A percentile compares a stretch with the other conserved stretches of the same genome.
phyloP scores from a whole-genome alignment of 2,888 invertebrate genomes.

The Resseliella maxima region DNA sequence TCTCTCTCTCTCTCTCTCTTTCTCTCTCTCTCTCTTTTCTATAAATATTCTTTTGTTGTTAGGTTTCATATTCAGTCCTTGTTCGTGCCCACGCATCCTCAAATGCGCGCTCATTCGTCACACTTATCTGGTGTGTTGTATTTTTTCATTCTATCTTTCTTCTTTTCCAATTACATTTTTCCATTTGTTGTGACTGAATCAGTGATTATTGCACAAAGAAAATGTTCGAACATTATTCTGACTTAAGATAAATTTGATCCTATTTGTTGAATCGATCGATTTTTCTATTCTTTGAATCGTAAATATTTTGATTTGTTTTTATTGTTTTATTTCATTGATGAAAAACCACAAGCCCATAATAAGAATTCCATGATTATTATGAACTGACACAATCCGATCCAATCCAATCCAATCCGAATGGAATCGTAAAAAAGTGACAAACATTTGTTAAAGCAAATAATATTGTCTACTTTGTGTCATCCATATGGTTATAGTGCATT shows the following conservation, averaged over 20 bases:
- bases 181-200: background rate
- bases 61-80: constrained; percentile 28
- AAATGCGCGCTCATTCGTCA: background rate
- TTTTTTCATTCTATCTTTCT: background rate
- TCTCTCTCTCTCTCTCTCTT: background rate
- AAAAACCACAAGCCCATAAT: background rate
- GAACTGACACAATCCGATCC: background rate
- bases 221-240: background rate
- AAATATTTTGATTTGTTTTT: background rate
- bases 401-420: background rate
- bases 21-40: no score
- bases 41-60: no score
- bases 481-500: background rate
- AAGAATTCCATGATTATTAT: background rate
- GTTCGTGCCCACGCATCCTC: constrained; percentile 6
- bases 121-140: background rate
- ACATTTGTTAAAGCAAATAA: background rate
- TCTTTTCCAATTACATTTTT: background rate
- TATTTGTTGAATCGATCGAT: constrained; percentile 1
- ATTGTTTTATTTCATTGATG: background rate
- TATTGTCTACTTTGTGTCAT: background rate
- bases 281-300: background rate
- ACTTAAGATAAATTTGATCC: constrained; percentile 14
- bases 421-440: constrained; percentile 8
- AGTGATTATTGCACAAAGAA: background rate